Base-by-base conservation (phyloP, 2,797 vertebrate species). In the Xenopus petersii region DNA sequence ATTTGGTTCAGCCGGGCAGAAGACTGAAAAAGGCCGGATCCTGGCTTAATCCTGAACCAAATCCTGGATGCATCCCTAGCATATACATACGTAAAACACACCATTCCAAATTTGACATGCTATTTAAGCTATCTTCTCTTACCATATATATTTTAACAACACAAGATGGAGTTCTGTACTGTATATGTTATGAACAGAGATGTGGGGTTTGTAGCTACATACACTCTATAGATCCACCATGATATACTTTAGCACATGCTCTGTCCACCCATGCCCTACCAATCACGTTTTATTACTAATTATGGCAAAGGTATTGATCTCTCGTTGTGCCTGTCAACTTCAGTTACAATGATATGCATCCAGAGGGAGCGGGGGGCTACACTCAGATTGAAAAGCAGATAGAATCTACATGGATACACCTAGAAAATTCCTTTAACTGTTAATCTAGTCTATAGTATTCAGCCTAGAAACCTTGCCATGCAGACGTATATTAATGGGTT, bases 231-330 rank as follows among this genome's bases (percentile, higher is more conserved):
- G 58, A 60, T 60, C 58, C 10, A 26, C 4, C 17, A 60, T 24
- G 58, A 26, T 3, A 63, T 36, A 11, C 2, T 60, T 17, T 26
- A 63, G 13, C 30, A 26, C 30, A 63, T 9, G 56, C 69, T 77
- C 69, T 46, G 60, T 62, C 47, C 63, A 88, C 85, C 85, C 81
- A 81, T 91, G 93, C 93, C 93, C 89, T 88, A 88, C 92, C 91
- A 89, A 93, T 89, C 91, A 86, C 90, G 93, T 89, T 91, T 94
- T 94, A 94, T 93, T 93, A 88, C 89, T 95, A 94, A 95, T 95
- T 94, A 95, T 89, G 89, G 87, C 89, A 89, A 91, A 93, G 88
- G 86, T 95, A 94, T 94, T 91, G 93, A 93, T 95, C 94, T 93
- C 92, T 94, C 94, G 94, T 92, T 90, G 88, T 89, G 82, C 84